Evolutionary conservation across 2,113 vertebrate species (phyloP).

Genomic region (Cinclus cinclus): DNA sequence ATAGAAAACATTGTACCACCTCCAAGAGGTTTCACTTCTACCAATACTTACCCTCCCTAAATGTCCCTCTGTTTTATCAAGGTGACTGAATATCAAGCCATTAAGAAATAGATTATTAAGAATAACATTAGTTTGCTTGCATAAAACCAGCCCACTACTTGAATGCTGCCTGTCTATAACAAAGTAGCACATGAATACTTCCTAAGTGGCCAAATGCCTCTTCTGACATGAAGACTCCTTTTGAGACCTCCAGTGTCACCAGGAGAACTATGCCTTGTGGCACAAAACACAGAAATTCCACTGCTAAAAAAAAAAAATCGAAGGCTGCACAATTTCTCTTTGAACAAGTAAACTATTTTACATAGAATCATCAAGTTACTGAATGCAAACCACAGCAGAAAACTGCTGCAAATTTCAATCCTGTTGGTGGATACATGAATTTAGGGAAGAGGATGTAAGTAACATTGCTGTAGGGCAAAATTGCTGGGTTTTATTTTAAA

Average conservation of each 20-base stretch:
- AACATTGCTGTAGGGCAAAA: background rate
- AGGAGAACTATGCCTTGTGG: background rate
- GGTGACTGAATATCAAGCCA: background rate
- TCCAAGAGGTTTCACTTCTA: background rate
- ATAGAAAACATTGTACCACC: background rate
- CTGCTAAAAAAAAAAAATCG: background rate
- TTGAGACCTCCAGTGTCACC: background rate
- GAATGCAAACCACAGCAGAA: constrained; percentile 38
- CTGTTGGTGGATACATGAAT: background rate
- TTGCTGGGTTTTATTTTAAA: constrained; percentile 56
- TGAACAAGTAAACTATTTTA: background rate
- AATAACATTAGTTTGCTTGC: background rate
- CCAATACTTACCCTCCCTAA: background rate
- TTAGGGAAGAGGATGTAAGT: constrained; percentile 6
- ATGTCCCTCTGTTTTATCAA: background rate
- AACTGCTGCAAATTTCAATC: constrained; percentile 23
- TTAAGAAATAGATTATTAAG: background rate
- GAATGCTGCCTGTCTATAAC: background rate
- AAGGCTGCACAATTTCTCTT: background rate
- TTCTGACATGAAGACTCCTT: background rate
- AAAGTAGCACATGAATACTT: background rate
- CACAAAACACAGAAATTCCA: background rate
- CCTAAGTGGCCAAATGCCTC: background rate
- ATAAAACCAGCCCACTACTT: background rate
- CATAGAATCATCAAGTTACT: background rate